Conservation (phyloP, 2,113 vertebrate species). For the Myrmecophaga tridactyla region DNA sequence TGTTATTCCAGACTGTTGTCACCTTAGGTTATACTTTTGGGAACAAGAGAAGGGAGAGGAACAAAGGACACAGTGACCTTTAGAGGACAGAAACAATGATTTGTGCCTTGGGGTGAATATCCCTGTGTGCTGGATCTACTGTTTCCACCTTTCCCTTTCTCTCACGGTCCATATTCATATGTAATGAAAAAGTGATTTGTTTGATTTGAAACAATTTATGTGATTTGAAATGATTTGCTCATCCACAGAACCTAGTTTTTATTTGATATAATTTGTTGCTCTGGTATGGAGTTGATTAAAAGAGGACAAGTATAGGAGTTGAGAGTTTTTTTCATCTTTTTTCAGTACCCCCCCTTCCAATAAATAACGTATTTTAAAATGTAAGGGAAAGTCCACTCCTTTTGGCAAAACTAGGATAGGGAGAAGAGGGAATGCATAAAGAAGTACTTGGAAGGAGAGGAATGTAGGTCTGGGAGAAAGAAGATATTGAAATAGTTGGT, state of each 20-base stretch:
- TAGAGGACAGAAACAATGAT: not conserved
- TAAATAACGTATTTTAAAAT: not conserved
- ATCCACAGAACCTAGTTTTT: not conserved
- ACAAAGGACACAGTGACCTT: not conserved
- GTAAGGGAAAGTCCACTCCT: not conserved
- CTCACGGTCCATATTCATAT: not conserved
- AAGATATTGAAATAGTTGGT: not conserved
- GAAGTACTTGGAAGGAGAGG: not conserved
- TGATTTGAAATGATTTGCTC: not conserved
- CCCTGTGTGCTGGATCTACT: not conserved
- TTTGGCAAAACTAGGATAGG: not conserved
- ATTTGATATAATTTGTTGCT: not conserved
- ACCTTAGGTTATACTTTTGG: not conserved
- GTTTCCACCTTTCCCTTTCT: not conserved
- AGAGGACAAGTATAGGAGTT: not conserved
- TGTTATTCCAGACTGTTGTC: not conserved
- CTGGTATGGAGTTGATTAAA: not conserved
- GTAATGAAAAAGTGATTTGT: not conserved
- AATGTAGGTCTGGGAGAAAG: not conserved
- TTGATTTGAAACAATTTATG: not conserved
- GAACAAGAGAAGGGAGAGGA: not conserved
- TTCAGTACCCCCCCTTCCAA: not conserved
- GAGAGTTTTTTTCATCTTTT: constrained; percentile 19
- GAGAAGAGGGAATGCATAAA: not conserved
- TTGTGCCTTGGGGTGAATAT: not conserved